Percentiles rank a stretch among this genome's conserved stretches.
Conservation (phyloP, 2,113 vertebrate species). For the Salminus brasiliensis region DNA sequence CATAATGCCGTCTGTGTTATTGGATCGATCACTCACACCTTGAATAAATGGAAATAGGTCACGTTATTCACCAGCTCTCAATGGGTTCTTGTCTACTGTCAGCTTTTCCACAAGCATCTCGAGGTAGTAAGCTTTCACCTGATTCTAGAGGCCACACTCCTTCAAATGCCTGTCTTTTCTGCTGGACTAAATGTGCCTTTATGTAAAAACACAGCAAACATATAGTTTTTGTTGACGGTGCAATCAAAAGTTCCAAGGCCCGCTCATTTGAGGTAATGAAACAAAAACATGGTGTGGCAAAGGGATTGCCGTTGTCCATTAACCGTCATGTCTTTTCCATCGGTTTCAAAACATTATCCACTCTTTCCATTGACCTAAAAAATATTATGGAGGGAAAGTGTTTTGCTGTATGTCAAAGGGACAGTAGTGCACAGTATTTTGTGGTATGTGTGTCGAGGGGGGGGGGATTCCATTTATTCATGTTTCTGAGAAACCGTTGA, state of each 20-base stretch:
- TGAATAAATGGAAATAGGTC: slow-evolving; percentile 37
- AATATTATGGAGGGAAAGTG: slow-evolving; percentile 63
- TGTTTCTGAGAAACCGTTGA: slow-evolving; percentile 31
- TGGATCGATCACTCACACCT: slow-evolving; percentile 24
- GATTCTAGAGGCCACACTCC: neutral
- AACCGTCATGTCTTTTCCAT: slow-evolving; percentile 64
- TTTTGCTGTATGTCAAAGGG: slow-evolving; percentile 41
- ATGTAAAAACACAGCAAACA: slow-evolving; percentile 50
- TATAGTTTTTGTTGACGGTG: slow-evolving; percentile 58
- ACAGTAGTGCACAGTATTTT: slow-evolving; percentile 3
- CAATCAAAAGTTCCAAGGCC: slow-evolving; percentile 68
- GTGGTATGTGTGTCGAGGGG: neutral
- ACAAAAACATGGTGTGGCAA: slow-evolving; percentile 50
- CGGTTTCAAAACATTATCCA: slow-evolving; percentile 64
- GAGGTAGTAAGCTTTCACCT: slow-evolving; percentile 6
- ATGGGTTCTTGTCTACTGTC: slow-evolving; percentile 2
- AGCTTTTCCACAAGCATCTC: slow-evolving; percentile 24
- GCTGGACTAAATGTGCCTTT: neutral
- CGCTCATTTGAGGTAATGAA: slow-evolving; percentile 48
- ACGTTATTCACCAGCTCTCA: neutral
- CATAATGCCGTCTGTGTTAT: slow-evolving; percentile 27
- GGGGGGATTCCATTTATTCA: neutral
- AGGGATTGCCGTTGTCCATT: slow-evolving; percentile 53
- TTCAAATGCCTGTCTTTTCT: slow-evolving; percentile 3
- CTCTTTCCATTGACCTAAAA: slow-evolving; percentile 64